Percentiles rank a stretch among this genome's conserved stretches.
phyloP scores from a whole-genome alignment of 2,113 vertebrate species.

The Aegotheles bennettii region DNA sequence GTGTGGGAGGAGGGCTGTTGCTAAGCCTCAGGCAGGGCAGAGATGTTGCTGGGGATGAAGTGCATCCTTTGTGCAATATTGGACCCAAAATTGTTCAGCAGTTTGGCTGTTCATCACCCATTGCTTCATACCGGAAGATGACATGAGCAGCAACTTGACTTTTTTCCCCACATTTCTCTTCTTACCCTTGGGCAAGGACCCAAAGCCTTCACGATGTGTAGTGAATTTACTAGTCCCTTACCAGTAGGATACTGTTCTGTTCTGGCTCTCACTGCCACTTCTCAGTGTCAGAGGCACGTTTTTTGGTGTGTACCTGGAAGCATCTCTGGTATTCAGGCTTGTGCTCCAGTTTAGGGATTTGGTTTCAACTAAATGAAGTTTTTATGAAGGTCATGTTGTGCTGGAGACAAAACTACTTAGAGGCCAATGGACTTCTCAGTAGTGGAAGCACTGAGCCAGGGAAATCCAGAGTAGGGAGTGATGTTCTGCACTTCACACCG shows the following conservation, averaged over 20 bases:
- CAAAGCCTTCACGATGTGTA: neutral
- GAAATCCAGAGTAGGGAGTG: neutral
- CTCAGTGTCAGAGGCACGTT: neutral
- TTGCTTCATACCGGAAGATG: neutral
- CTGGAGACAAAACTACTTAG: neutral
- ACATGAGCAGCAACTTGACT: neutral
- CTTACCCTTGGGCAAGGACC: neutral
- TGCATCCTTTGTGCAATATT: neutral
- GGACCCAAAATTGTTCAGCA: neutral
- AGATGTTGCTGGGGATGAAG: neutral
- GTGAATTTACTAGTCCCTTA: neutral
- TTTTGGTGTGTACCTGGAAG: neutral
- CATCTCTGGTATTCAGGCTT: neutral
- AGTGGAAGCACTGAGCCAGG: neutral
- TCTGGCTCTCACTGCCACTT: neutral
- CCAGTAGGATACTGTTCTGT: neutral
- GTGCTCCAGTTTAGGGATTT: rapidly evolving
- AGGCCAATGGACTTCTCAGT: neutral
- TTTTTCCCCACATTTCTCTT: neutral
- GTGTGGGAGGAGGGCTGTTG: neutral
- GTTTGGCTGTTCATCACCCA: neutral
- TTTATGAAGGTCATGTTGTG: rapidly evolving
- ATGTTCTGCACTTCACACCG: neutral
- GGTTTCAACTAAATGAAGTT: neutral
- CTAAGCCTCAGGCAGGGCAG: neutral